A percentile compares a stretch with the other conserved stretches of the same genome.
Conservation (phyloP, 2,113 vertebrate genomes). For the Gobius niger region DNA sequence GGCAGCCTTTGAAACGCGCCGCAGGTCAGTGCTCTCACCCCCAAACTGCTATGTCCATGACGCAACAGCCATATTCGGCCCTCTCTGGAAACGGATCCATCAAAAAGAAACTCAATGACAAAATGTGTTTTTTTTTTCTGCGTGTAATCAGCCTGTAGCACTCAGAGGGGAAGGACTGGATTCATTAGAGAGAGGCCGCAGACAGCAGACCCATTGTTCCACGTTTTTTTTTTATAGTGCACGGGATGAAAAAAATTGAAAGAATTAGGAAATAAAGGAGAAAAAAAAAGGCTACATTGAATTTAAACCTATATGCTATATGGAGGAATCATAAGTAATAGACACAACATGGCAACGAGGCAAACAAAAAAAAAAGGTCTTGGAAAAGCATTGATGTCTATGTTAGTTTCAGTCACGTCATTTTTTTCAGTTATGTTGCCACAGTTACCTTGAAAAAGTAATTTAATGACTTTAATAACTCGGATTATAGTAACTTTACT, state of each 20-base stretch:
- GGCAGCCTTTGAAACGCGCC: conserved; percentile 31
- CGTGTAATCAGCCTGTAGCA: conserved; percentile 32
- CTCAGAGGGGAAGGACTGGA: conserved; percentile 32
- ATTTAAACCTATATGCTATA: conserved; percentile 18
- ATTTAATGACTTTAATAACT: no score
- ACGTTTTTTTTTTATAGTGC: conserved; percentile 28
- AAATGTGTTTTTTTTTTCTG: conserved; percentile 24
- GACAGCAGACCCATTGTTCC: conserved; percentile 48
- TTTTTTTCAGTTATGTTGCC: no score
- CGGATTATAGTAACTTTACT: no score
- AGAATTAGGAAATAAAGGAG: conserved; percentile 19
- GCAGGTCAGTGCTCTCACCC: conserved; percentile 20
- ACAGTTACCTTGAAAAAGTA: no score
- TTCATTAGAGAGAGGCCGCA: conserved; percentile 46
- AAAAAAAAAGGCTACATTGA: conserved; percentile 32
- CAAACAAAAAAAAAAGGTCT: background rate
- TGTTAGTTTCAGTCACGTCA: no score
- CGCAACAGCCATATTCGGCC: conserved; percentile 1
- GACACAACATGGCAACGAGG: conserved; percentile 17
- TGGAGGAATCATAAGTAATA: conserved; percentile 27
- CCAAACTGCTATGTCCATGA: conserved; percentile 24
- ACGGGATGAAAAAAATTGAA: conserved; percentile 6
- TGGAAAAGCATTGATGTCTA: no score
- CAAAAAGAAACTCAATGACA: conserved; percentile 34
- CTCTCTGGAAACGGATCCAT: conserved; percentile 33